Conservation (phyloP, 2,113 vertebrate genomes). For the Charadrius vociferus region DNA sequence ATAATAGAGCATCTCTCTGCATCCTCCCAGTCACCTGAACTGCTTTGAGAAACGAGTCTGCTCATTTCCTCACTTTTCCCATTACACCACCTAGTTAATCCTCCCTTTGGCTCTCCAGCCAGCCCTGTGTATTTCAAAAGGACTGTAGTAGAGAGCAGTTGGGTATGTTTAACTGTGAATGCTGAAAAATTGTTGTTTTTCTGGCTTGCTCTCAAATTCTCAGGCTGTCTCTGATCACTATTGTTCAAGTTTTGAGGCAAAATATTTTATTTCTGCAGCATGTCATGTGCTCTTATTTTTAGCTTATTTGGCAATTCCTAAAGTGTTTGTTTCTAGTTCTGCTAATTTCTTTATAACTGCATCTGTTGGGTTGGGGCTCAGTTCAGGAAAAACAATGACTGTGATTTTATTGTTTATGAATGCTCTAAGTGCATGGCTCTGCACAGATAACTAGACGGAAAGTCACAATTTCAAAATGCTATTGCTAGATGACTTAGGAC, state of each 20-base stretch:
- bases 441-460: constrained; percentile 1
- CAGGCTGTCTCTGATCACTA: background rate
- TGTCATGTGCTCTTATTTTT: constrained; percentile 45
- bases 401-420: constrained; percentile 12
- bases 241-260: constrained; percentile 29
- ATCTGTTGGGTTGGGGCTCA: constrained; percentile 17
- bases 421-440: background rate
- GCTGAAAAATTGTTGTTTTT: background rate
- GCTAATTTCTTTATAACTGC: constrained; percentile 14
- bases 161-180: background rate
- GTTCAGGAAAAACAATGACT: constrained; percentile 41
- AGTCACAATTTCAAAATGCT: background rate
- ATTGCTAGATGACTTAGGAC: constrained; percentile 24
- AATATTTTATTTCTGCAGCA: constrained; percentile 5
- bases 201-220: background rate
- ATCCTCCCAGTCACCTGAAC: background rate
- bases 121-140: background rate
- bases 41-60: background rate
- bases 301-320: constrained; percentile 30
- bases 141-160: background rate
- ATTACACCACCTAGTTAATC: background rate
- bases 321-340: constrained; percentile 51
- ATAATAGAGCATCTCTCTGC: background rate
- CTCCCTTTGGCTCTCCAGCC: background rate
- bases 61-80: background rate